Evolutionary conservation across 1,140 invertebrate genomes (phyloP).

Genomic region (Achatina immaculata): DNA sequence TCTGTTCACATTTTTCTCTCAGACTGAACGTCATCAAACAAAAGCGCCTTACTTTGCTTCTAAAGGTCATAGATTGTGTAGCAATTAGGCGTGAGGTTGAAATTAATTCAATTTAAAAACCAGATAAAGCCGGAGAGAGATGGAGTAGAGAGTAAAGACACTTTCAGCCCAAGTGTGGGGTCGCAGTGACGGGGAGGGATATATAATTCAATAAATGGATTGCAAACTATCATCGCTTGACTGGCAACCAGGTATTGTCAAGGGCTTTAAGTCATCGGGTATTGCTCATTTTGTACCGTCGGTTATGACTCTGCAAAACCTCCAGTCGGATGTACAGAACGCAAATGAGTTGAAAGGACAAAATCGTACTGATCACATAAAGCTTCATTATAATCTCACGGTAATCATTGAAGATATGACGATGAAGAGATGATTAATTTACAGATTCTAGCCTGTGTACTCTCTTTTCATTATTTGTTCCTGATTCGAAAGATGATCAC

Average conservation of each 20-base stretch:
- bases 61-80: slow-evolving; percentile 1
- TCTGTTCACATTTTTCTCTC: background rate
- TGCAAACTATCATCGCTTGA: background rate
- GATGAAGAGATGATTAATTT: no score
- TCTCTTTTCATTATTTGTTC: no score
- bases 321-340: no score
- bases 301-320: no score
- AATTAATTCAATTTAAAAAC: background rate
- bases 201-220: background rate
- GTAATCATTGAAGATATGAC: no score
- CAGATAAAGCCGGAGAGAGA: no score
- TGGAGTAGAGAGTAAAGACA: background rate
- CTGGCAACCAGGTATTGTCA: background rate
- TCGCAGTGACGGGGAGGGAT: background rate
- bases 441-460: no score
- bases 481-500: no score
- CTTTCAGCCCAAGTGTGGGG: background rate
- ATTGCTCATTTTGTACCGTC: no score
- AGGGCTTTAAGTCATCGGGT: background rate
- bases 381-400: no score
- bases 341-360: no score
- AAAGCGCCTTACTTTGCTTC: background rate
- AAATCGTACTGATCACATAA: no score
- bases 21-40: background rate
- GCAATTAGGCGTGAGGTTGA: background rate